Percentiles rank a stretch among this genome's conserved stretches.
These are phyloP conservation scores for Chelidonichthys spinosus DNA, from an alignment of 2,797 vertebrate genomes.

Conservation along the genomic window DNA sequence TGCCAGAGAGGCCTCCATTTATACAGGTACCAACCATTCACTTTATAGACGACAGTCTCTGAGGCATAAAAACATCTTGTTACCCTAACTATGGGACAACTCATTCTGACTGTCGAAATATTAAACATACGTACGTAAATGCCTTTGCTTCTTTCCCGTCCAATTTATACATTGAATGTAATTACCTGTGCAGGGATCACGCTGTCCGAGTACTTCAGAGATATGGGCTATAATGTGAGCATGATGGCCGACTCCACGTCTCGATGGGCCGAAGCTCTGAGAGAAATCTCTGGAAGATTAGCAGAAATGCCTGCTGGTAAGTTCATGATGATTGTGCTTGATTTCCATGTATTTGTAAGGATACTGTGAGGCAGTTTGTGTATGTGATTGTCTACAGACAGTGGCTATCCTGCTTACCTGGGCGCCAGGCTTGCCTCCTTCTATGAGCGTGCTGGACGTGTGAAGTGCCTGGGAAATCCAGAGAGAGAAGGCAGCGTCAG, in stretches of 20 bases:
- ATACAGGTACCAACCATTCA: conserved; percentile 87
- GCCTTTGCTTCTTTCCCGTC: not conserved
- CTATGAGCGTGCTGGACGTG: conserved; percentile 96
- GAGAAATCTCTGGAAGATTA: conserved; percentile 97
- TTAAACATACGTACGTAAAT: not conserved
- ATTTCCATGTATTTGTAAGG: not conserved
- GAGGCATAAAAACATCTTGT: not conserved
- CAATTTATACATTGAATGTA: not conserved
- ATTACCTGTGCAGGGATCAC: conserved; percentile 89
- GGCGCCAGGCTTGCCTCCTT: conserved; percentile 96
- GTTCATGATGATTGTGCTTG: conserved; percentile 31
- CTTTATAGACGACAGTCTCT: not conserved
- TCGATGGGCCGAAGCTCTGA: conserved; percentile 97
- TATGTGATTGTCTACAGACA: conserved; percentile 63
- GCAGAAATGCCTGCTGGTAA: conserved; percentile 99
- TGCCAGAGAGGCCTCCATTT: conserved; percentile 98
- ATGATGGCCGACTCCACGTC: conserved; percentile 99
- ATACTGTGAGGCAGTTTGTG: conserved; percentile 10
- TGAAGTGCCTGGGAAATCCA: conserved; percentile 97
- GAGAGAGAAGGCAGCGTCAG: conserved; percentile 98
- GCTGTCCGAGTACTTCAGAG: conserved; percentile 97
- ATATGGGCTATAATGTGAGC: conserved; percentile 99
- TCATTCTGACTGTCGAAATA: not conserved
- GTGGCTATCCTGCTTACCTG: conserved; percentile 88
- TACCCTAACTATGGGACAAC: not conserved